phyloP scores from a whole-genome alignment of 1,140 invertebrate species.

The Saccostrea glomerata region DNA sequence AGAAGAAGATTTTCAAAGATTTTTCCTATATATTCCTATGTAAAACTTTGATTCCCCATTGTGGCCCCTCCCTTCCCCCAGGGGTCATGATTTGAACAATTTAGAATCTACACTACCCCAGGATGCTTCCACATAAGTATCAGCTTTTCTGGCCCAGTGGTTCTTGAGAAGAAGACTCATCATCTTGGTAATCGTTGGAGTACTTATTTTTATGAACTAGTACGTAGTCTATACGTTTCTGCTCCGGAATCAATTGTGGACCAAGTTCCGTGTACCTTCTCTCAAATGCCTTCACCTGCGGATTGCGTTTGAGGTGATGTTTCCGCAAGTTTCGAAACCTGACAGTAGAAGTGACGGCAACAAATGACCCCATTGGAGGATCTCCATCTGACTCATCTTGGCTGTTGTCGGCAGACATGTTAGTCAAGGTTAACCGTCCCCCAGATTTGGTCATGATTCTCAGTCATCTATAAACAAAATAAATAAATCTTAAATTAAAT shows the following conservation, averaged over 20 bases:
- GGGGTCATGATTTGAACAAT: too few relatives aligned
- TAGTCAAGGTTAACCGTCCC: background rate
- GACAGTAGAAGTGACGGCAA: slow-evolving; percentile 10
- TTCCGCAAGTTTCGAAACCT: slow-evolving; percentile 49
- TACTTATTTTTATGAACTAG: slow-evolving; percentile 55
- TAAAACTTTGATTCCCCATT: too few relatives aligned
- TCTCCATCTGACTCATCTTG: slow-evolving; percentile 13
- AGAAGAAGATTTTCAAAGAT: too few relatives aligned
- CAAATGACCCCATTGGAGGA: background rate
- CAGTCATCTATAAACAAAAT: slow-evolving; percentile 4
- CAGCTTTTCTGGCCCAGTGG: too few relatives aligned
- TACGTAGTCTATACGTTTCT: slow-evolving; percentile 73
- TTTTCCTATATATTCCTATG: too few relatives aligned
- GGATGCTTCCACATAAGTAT: too few relatives aligned
- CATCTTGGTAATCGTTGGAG: slow-evolving; percentile 44
- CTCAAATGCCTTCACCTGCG: slow-evolving; percentile 46
- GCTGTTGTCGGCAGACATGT: slow-evolving; percentile 27
- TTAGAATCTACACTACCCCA: too few relatives aligned
- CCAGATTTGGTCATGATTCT: background rate
- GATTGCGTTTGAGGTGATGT: slow-evolving; percentile 43
- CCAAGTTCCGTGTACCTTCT: slow-evolving; percentile 55
- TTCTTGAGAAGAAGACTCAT: too few relatives aligned
- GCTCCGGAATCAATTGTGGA: slow-evolving; percentile 62
- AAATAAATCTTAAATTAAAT: background rate
- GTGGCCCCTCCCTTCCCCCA: too few relatives aligned